phyloP scores from a whole-genome alignment of 2,888 invertebrate species.

The Platycheirus albimanus region DNA sequence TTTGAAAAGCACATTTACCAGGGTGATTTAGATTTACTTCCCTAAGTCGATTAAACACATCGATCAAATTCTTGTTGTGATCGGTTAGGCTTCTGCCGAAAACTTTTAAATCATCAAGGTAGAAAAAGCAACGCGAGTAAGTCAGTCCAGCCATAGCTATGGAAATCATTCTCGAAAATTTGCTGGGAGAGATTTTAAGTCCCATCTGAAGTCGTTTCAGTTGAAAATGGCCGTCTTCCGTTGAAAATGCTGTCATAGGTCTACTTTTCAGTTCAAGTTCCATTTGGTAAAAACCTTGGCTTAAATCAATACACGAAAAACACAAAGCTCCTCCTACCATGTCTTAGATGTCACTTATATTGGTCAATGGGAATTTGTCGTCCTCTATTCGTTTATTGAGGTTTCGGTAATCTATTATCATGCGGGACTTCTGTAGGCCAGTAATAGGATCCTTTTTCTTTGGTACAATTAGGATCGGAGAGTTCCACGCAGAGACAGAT shows the following conservation, averaged over 20 bases:
- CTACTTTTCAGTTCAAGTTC: conserved; percentile 10
- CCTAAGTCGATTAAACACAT: background rate
- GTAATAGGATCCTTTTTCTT: conserved; percentile 7
- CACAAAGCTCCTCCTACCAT: conserved; percentile 3
- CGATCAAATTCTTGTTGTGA: background rate
- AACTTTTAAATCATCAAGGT: conserved; percentile 11
- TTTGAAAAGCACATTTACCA: background rate
- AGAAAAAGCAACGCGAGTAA: conserved; percentile 6
- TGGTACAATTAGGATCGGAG: background rate
- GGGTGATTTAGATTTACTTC: background rate
- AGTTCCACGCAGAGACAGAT: conserved; percentile 3
- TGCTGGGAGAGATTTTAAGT: background rate
- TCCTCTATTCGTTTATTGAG: conserved; percentile 12
- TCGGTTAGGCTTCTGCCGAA: background rate
- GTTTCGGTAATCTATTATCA: background rate
- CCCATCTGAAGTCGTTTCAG: background rate
- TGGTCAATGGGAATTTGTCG: conserved; percentile 1
- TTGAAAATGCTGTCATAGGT: conserved; percentile 5
- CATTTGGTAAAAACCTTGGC: conserved; percentile 21
- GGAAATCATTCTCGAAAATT: conserved; percentile 10
- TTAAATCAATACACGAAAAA: conserved; percentile 2
- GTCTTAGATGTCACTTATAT: conserved; percentile 1
- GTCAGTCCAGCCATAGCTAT: background rate
- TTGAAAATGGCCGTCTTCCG: conserved; percentile 1
- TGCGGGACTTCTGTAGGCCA: background rate